Evolutionary conservation across 1,140 invertebrate species (phyloP).

Genomic region (Philaenus spumarius): DNA sequence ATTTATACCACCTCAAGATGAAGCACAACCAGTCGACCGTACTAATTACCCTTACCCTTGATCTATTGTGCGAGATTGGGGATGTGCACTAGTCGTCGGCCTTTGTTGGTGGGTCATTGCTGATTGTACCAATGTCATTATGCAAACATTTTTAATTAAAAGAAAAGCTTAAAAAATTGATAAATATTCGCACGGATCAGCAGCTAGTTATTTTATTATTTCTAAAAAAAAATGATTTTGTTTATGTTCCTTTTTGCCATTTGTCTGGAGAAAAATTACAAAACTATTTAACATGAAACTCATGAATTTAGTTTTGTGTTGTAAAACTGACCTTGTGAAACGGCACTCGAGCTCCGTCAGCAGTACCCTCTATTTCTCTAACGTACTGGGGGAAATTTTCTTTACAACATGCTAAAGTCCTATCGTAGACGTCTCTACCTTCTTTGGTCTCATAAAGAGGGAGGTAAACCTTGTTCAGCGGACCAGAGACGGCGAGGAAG

Average conservation of each 20-base stretch:
- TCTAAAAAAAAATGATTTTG: not conserved
- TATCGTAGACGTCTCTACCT: slow-evolving; percentile 63
- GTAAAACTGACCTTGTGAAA: slow-evolving; percentile 64
- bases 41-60: too few species aligned
- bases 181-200: not conserved
- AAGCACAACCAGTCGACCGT: too few species aligned
- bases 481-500: slow-evolving; percentile 52
- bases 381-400: slow-evolving; percentile 73
- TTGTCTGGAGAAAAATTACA: too few species aligned
- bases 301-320: not conserved
- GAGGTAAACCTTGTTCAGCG: slow-evolving; percentile 59
- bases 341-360: slow-evolving; percentile 72
- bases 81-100: too few species aligned
- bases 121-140: too few species aligned
- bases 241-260: too few species aligned
- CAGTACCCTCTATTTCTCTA: slow-evolving; percentile 72
- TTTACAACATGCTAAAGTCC: slow-evolving; percentile 57
- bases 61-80: too few species aligned
- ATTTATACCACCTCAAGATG: too few species aligned
- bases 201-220: not conserved
- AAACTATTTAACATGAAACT: not conserved
- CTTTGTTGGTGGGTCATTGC: too few species aligned
- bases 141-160: too few species aligned
- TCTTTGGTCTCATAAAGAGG: slow-evolving; percentile 59
- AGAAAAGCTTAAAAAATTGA: too few species aligned